phyloP scores from a whole-genome alignment of 2,113 vertebrate species.

The Nettapus auritus region DNA sequence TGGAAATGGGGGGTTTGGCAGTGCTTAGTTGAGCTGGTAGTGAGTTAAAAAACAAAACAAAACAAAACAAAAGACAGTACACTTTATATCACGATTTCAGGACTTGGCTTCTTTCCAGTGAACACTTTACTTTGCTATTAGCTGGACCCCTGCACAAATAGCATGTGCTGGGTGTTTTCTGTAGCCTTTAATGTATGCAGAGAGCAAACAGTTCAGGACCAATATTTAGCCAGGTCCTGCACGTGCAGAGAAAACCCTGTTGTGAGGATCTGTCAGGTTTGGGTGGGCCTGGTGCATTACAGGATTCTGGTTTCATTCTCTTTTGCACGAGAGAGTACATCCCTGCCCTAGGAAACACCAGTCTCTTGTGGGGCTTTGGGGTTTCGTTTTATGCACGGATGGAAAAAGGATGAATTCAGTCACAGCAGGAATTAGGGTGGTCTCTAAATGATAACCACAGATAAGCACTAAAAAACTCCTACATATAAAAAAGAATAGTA shows the following conservation, averaged over 20 bases:
- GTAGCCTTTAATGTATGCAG: background rate
- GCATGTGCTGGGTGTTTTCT: background rate
- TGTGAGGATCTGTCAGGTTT: rapidly evolving
- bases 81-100: background rate
- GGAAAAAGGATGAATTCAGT: background rate
- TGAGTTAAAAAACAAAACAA: background rate
- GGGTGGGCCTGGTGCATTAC: background rate
- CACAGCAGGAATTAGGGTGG: background rate
- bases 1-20: background rate
- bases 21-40: background rate
- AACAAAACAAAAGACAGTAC: rapidly evolving
- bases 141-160: background rate
- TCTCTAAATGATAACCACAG: rapidly evolving
- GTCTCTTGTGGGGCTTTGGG: rapidly evolving
- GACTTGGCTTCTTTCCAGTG: background rate
- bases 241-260: rapidly evolving
- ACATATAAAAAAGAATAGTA: background rate
- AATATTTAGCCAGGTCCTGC: background rate
- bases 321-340: background rate
- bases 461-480: background rate
- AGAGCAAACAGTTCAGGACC: background rate
- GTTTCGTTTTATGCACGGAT: background rate
- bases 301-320: background rate
- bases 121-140: background rate
- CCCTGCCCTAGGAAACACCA: background rate